Evolutionary conservation across 2,888 invertebrate species (phyloP), one percentile per base, ranked within the genome.

Genomic region (Abscondita cerata): DNA sequence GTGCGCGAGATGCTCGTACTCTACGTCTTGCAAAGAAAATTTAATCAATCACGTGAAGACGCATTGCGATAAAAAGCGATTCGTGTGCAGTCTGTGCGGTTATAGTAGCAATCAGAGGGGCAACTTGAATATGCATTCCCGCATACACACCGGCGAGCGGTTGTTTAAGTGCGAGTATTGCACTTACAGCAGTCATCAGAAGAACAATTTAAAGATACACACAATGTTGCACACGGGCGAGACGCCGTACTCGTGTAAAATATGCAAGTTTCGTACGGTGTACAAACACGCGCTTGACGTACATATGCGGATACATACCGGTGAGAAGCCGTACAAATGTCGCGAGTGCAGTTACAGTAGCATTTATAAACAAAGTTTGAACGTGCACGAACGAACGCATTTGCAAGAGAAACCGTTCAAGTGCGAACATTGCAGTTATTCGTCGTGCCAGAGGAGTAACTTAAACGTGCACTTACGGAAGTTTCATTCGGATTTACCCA

Each of bases 231-330:
- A 52, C 13, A 52, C 25, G 12, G 41, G 52, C 6, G 53, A 44
- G 13, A 41, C 20, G 18, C 54, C 46, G 33, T 54, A 38, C 18
- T 15, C 13, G 12, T 54, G 54, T 25, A 18, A 2, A 4, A 5
- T 34, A 1, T 54, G 54, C 34, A 44, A 44, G 5, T 46, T 44
- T 16, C 18, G 33, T 31, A 46, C 46, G 0, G 34, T 20, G n/a
- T 20, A 44, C 11, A 68, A 63, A 12, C 64, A 52, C 2, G 46
- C 60, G 8, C 62, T 59, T 34, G 62, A 62, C 16, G 33, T 48
- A 9, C 56, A 56, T 11, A 56, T 50, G 48, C 12, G 38, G n/a
- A 56, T 48, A 8, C 56, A 56, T 12, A 50, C 56, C 1, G 19
- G 38, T 13, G 41, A 41, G 2, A 36, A 56, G 15, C 48, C 50